Evolutionary conservation across 2,888 invertebrate species (phyloP).

Genomic region (Lochmaea capreae): DNA sequence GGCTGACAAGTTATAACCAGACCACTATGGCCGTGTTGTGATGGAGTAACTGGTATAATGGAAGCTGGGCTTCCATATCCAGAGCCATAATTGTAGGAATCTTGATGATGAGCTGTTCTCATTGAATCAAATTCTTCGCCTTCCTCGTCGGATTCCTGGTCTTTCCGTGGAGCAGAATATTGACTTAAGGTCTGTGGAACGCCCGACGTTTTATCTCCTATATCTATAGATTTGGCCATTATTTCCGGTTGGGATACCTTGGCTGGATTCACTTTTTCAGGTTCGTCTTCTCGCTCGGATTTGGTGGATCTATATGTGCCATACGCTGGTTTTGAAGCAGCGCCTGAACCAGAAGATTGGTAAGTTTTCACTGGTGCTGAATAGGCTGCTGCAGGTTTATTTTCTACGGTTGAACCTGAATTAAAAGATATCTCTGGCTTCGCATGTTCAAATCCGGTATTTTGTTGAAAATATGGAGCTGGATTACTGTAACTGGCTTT

Average conservation of each 20-base stretch:
- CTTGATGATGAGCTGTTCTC: conserved; percentile 30
- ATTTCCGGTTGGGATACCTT: not conserved
- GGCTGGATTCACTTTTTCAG: not conserved
- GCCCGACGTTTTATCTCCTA: not conserved
- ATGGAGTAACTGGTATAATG: conserved; percentile 28
- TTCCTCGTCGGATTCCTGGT: conserved; percentile 21
- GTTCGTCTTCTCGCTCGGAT: conserved; percentile 18
- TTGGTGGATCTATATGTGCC: conserved; percentile 42
- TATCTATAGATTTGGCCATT: not conserved
- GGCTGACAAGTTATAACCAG: conserved; percentile 65
- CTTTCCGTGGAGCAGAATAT: not conserved
- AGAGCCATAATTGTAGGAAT: conserved; percentile 21
- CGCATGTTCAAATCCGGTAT: conserved; percentile 28
- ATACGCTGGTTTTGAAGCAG: conserved; percentile 23
- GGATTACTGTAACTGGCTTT: conserved; percentile 36
- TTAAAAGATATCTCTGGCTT: conserved; percentile 41
- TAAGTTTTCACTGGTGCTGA: conserved; percentile 45
- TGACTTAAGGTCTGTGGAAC: not conserved
- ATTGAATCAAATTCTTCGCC: conserved; percentile 7
- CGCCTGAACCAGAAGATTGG: conserved; percentile 27
- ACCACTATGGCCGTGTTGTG: conserved; percentile 56
- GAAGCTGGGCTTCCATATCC: conserved; percentile 27
- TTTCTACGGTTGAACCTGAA: conserved; percentile 22
- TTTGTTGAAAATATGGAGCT: conserved; percentile 33
- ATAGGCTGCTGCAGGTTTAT: conserved; percentile 37